Evolutionary conservation across 2,797 vertebrate species (phyloP).

Genomic region (Pygocentrus nattereri): DNA sequence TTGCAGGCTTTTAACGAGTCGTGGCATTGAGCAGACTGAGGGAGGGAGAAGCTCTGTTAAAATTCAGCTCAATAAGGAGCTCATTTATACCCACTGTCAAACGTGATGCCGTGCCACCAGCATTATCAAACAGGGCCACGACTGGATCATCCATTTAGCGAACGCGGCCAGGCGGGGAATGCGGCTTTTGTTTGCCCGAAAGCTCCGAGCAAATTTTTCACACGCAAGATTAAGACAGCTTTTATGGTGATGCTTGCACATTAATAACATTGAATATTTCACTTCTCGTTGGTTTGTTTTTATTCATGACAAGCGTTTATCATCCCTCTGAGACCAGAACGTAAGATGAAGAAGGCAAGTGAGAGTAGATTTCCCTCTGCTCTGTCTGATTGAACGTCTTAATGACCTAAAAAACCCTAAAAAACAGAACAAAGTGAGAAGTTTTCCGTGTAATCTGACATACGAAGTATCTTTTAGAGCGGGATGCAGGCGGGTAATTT

Average conservation of each 20-base stretch:
- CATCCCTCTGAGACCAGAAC: neutral
- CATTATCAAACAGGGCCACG: neutral
- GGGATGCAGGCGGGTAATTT: no score
- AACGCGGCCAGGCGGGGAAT: neutral
- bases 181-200: neutral
- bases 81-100: slow-evolving; percentile 11
- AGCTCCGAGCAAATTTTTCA: neutral
- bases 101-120: neutral
- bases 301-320: neutral
- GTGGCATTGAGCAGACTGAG: neutral
- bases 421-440: no score
- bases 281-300: neutral
- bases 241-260: neutral
- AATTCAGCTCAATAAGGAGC: neutral
- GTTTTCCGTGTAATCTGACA: no score
- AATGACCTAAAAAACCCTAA: no score
- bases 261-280: neutral
- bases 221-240: neutral
- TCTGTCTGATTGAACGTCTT: neutral
- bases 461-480: no score
- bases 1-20: neutral
- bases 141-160: neutral
- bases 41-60: neutral
- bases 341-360: neutral
- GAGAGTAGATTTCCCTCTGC: neutral